A percentile compares a stretch with the other conserved stretches of the same genome.
Evolutionary conservation across 2,113 vertebrate genomes (phyloP).

Genomic region (Emydura subglobosa): DNA sequence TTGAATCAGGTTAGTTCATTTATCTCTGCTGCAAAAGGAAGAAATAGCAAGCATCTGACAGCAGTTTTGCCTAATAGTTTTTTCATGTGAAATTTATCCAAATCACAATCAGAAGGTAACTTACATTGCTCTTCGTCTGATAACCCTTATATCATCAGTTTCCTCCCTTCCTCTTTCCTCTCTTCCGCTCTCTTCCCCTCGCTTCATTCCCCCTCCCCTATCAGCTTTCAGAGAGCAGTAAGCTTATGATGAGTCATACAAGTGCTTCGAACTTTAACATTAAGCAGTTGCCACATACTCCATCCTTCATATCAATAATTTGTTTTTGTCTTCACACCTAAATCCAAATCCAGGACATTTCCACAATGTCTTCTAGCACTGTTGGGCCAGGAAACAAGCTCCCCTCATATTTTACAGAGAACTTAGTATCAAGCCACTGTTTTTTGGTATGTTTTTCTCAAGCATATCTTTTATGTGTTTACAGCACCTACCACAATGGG

Average conservation of each 20-base stretch:
- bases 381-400: background rate
- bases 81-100: background rate
- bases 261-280: background rate
- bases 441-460: background rate
- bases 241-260: constrained; percentile 1
- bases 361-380: background rate
- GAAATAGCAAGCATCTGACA: background rate
- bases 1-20: background rate
- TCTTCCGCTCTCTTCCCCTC: constrained; percentile 60
- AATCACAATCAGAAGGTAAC: background rate
- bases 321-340: background rate
- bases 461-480: background rate
- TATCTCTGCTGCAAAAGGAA: background rate
- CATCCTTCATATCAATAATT: background rate
- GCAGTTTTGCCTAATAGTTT: background rate
- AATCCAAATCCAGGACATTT: accelerated
- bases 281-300: background rate
- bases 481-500: accelerated
- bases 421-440: background rate
- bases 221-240: background rate
- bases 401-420: background rate
- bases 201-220: background rate
- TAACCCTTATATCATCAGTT: background rate
- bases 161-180: constrained; percentile 46
- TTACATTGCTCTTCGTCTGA: constrained; percentile 3